Conservation (phyloP, 1,140 invertebrate species). For the Homarus americanus region DNA sequence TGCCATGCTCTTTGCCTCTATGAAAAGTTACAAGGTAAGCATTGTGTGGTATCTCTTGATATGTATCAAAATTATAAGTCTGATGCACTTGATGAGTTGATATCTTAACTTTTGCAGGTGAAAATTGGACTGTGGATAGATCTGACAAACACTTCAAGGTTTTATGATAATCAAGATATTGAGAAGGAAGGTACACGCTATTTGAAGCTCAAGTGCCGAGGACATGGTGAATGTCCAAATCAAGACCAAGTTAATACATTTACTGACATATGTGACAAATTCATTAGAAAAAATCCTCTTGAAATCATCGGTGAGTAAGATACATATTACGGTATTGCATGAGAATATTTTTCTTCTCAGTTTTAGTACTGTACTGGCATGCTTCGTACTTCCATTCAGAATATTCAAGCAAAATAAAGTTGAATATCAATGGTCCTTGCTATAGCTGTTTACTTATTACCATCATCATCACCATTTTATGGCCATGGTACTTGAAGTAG, state of each 20-base stretch:
- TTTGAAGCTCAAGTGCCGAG: conserved; percentile 91
- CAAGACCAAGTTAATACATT: conserved; percentile 88
- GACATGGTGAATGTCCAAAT: conserved; percentile 89
- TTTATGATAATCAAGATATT: conserved; percentile 90
- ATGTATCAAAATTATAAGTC: too few relatives aligned
- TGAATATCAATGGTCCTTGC: too few relatives aligned
- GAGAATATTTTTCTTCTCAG: background rate
- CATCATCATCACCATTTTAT: too few relatives aligned
- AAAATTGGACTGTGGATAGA: conserved; percentile 97
- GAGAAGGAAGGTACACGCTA: conserved; percentile 88
- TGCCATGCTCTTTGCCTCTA: conserved; percentile 78
- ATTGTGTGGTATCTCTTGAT: background rate
- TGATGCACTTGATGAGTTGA: too few relatives aligned
- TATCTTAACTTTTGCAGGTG: conserved; percentile 82
- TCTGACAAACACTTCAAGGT: conserved; percentile 95
- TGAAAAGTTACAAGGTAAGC: conserved; percentile 76
- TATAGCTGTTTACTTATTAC: too few relatives aligned
- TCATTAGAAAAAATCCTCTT: conserved; percentile 87
- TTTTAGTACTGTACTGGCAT: too few relatives aligned
- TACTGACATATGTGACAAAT: conserved; percentile 87
- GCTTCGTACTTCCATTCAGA: too few relatives aligned
- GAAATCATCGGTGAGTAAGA: conserved; percentile 83
- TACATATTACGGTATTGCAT: background rate
- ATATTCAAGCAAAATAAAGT: too few relatives aligned
- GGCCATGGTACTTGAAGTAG: too few relatives aligned